Conservation (phyloP, 2,797 vertebrate species). For the Paedocypris micromegethes region DNA sequence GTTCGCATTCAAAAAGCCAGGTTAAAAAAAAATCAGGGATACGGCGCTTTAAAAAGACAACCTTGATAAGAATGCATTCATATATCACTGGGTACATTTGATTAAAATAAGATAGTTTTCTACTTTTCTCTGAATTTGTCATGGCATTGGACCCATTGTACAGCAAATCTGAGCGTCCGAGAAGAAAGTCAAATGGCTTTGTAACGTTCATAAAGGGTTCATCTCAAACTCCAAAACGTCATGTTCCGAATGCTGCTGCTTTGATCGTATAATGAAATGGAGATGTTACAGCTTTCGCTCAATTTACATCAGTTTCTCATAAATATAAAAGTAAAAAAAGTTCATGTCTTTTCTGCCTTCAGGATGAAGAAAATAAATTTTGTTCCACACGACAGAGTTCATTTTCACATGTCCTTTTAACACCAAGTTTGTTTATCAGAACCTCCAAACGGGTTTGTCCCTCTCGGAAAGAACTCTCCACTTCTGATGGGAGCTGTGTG, state of each 20-base stretch:
- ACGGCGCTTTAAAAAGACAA: too few species aligned
- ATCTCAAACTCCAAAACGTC: constrained; percentile 13
- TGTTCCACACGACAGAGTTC: constrained; percentile 44
- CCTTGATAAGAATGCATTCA: too few species aligned
- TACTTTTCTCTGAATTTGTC: too few species aligned
- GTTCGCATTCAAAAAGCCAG: too few species aligned
- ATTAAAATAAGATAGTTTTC: too few species aligned
- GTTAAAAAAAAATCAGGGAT: too few species aligned
- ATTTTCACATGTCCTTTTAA: constrained; percentile 47
- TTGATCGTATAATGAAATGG: constrained; percentile 22
- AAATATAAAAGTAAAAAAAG: neutral
- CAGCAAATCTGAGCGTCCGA: neutral
- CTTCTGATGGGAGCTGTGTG: constrained; percentile 58
- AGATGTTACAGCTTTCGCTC: constrained; percentile 9
- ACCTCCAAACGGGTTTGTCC: constrained; percentile 55
- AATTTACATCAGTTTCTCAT: constrained; percentile 39
- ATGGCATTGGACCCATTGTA: neutral
- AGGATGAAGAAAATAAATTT: constrained; percentile 41
- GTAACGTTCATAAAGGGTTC: constrained; percentile 8
- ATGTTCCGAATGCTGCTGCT: constrained; percentile 7
- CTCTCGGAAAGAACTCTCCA: constrained; percentile 51
- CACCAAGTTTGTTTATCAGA: constrained; percentile 58
- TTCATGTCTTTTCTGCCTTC: constrained; percentile 25
- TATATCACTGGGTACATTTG: too few species aligned
- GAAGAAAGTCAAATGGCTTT: constrained; percentile 34